These are phyloP conservation scores for Caenorhabditis sp. DNA, from an alignment of 2,888 invertebrate genomes.

Conservation along the genomic window DNA sequence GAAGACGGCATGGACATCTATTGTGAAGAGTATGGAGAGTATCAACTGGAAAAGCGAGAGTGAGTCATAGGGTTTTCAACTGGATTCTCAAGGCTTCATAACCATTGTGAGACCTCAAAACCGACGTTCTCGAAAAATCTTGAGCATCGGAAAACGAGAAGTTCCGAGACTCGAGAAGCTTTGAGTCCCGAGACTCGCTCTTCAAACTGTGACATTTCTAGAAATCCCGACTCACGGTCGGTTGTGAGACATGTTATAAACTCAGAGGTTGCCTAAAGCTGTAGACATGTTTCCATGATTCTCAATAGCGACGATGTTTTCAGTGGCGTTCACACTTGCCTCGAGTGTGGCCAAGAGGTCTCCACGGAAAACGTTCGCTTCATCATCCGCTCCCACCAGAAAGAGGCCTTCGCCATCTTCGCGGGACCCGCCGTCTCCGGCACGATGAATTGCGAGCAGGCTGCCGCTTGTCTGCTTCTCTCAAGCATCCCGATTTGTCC, in stretches of 20 bases:
- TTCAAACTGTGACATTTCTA: no score
- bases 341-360: background rate
- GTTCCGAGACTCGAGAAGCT: no score
- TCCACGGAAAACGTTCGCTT: background rate
- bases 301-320: background rate
- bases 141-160: no score
- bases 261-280: no score
- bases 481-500: background rate
- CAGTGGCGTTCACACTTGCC: background rate
- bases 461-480: background rate
- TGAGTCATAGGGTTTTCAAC: no score
- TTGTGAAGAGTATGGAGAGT: background rate
- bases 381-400: background rate
- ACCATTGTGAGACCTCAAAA: no score
- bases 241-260: no score
- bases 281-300: no score
- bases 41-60: background rate
- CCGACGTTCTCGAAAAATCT: no score
- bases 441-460: background rate
- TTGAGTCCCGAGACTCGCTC: no score
- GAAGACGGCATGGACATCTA: background rate
- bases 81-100: no score
- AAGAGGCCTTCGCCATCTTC: background rate
- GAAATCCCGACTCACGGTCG: no score
- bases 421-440: background rate